Evolutionary conservation across 2,888 invertebrate genomes (phyloP).

Genomic region (Lithophane socia): DNA sequence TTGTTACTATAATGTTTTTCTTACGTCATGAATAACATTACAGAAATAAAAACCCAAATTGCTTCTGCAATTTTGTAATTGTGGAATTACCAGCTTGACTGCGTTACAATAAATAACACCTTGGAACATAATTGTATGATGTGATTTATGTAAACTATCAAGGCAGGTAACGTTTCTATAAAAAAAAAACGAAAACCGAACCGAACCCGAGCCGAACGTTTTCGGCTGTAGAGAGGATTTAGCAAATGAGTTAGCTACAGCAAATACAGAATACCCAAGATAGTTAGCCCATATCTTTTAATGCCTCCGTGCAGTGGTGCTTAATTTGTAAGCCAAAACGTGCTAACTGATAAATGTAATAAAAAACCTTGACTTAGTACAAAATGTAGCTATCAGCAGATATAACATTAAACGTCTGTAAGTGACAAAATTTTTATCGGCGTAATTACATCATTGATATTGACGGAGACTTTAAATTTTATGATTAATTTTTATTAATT

Average conservation of each 20-base stretch:
- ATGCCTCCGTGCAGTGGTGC: background rate
- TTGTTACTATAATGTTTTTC: constrained; percentile 6
- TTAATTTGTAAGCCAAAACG: constrained; percentile 1
- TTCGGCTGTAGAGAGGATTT: background rate
- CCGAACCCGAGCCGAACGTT: background rate
- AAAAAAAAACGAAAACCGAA: too few species aligned
- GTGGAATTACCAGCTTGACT: background rate
- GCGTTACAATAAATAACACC: background rate
- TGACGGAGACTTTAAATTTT: constrained; percentile 2
- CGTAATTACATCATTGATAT: background rate
- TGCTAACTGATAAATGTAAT: background rate
- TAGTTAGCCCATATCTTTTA: background rate
- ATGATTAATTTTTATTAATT: constrained; percentile 2
- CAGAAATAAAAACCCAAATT: background rate
- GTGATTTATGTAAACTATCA: background rate
- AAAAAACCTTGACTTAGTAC: background rate
- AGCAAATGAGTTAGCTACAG: background rate
- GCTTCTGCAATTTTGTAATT: background rate
- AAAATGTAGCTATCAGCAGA: constrained; percentile 1
- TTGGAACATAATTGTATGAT: too few species aligned
- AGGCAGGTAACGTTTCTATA: background rate
- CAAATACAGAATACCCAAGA: background rate
- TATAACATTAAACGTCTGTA: background rate
- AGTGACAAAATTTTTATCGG: constrained; percentile 14
- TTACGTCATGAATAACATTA: constrained; percentile 2